These are phyloP conservation scores for Peromyscus polionotus DNA, from an alignment of 2,113 vertebrate species.

Conservation along the genomic window DNA sequence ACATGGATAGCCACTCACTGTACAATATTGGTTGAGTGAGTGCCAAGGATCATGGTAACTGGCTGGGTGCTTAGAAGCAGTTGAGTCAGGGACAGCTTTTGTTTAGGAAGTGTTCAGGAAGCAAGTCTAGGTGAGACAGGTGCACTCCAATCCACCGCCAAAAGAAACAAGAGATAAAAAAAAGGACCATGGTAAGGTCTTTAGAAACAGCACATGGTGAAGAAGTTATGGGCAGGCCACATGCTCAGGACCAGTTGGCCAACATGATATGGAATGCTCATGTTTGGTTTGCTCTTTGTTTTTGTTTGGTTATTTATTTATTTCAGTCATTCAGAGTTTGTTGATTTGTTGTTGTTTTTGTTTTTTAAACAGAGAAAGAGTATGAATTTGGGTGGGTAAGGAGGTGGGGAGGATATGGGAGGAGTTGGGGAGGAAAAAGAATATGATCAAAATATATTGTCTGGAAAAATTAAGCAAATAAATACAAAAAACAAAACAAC, in stretches of 20 bases:
- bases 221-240: background rate
- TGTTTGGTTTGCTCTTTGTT: background rate
- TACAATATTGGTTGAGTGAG: conserved; percentile 37
- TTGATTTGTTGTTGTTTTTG: background rate
- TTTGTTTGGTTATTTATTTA: background rate
- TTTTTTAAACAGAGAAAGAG: background rate
- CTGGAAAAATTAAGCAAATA: background rate
- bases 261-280: too few species aligned
- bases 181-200: background rate
- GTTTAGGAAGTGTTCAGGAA: conserved; percentile 5
- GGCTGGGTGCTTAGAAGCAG: conserved; percentile 31
- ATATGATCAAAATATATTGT: background rate
- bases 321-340: background rate
- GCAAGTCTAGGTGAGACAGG: background rate
- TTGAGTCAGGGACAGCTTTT: conserved; percentile 3
- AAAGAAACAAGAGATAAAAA: background rate
- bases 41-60: background rate
- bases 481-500: background rate
- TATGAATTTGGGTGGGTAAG: background rate
- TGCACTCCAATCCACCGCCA: too few species aligned
- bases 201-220: background rate
- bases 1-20: conserved; percentile 12
- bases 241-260: background rate
- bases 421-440: background rate
- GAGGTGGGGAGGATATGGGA: background rate